Evolutionary conservation across 1,140 invertebrate genomes (phyloP), one percentile per base, ranked within the genome.

Genomic region (Pteromalus puparum): DNA sequence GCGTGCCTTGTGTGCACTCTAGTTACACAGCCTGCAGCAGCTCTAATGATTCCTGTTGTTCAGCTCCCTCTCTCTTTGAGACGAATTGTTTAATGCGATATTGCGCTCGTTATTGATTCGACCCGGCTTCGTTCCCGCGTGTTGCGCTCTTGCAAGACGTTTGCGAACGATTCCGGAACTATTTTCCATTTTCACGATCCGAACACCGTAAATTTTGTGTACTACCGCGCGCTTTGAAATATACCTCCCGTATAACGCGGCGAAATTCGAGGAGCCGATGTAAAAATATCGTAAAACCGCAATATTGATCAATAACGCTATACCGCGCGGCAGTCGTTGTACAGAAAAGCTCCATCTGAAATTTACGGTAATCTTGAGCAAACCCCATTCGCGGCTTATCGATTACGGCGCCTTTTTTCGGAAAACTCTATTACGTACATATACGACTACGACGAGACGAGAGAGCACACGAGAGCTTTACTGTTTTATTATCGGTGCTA

Each of bases 401-500:
- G 34, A 38, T 79, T 68, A 68, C 77, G 67, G 38, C 2, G 38
- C 2, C 7, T 10, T 61, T 61, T 61, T 68, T 24, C 38, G 28
- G 30, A 72, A 67, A 70, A 81, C 70, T 72, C 67, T 72, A 81
- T 78, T 78, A 78, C 30, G 65, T 46, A 61, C 21, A 18, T 42
- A 34, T 34, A 34, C 5, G 6, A 2, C 2, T 34, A 42, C 38
- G 38, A 7, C 9, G 38, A 42, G 38, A 42, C 7, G 5, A 42
- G 7, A 10, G 38, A 42, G 38, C n/a, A 79, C n/a, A 13, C 10
- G 61, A 82, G 10, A 24, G 28, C 61, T 82, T 82, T 74, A 74
- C 53, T 65, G n/a, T 75, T 74, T 82, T 82, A 82, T 82, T 75
- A 82, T 74, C 70, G 28, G 24, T 15, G 7, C 42, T 28, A 61